phyloP scores from a whole-genome alignment of 92 coral and sea anemone species.

The Anthopleura xanthogrammica region DNA sequence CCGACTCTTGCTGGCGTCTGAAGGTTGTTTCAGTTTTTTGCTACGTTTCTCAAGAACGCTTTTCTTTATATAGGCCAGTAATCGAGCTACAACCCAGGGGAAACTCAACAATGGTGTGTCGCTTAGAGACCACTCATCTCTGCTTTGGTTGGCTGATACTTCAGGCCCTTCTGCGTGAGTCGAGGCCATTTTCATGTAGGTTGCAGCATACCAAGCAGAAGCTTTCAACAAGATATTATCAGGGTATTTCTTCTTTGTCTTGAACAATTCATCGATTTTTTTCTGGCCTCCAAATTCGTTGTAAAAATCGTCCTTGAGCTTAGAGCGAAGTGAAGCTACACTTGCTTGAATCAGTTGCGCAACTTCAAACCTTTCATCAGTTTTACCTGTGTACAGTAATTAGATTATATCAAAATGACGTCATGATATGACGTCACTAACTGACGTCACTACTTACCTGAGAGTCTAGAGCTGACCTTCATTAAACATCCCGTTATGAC shows the following conservation, averaged over 20 bases:
- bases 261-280: conserved; percentile 46
- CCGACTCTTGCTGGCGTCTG: too few species aligned
- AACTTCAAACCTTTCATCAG: conserved; percentile 75
- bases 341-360: conserved; percentile 88
- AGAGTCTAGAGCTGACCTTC: conserved; percentile 66
- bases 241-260: conserved; percentile 6
- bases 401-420: neutral
- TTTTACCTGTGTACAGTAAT: neutral
- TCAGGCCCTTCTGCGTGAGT: too few species aligned
- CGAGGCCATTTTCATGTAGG: too few species aligned
- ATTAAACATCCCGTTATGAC: conserved; percentile 71
- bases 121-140: conserved; percentile 28
- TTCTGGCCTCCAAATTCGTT: conserved; percentile 75
- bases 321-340: conserved; percentile 68
- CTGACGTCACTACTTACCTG: conserved; percentile 24
- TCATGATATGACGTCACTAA: too few species aligned
- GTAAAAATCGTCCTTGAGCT: conserved; percentile 65
- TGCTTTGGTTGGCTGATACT: neutral
- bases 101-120: conserved; percentile 48
- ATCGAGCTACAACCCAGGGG: conserved; percentile 77
- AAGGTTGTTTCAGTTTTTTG: too few species aligned
- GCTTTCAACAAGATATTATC: too few species aligned
- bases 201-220: too few species aligned
- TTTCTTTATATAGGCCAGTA: conserved; percentile 62
- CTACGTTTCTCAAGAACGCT: too few species aligned